Percentiles rank a stretch among this genome's conserved stretches.
These are phyloP conservation scores for Caenorhabditis wallacei DNA, from an alignment of 2,888 invertebrate genomes.

Conservation along the genomic window DNA sequence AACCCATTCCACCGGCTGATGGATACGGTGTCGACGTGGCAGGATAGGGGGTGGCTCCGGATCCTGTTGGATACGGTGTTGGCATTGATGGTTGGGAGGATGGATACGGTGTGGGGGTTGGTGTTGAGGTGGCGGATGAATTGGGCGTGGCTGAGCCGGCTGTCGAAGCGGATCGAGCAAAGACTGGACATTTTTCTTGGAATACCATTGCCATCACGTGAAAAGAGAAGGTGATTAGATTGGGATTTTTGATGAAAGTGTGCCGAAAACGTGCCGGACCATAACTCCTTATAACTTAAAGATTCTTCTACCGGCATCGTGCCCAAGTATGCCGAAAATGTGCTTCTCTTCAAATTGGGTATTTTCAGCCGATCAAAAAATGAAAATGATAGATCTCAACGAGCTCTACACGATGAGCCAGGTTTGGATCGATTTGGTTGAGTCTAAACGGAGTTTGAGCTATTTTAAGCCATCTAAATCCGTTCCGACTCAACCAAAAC, in stretches of 20 bases:
- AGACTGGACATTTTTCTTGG: constrained; percentile 95
- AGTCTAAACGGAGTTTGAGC: too few species aligned
- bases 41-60: constrained; percentile 64
- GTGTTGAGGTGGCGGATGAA: constrained; percentile 60
- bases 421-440: too few species aligned
- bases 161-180: constrained; percentile 76
- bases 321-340: too few species aligned
- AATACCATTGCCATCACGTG: constrained; percentile 92
- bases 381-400: too few species aligned
- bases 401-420: too few species aligned
- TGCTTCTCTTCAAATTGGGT: too few species aligned
- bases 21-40: constrained; percentile 68
- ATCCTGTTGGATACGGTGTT: constrained; percentile 65
- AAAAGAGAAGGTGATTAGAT: constrained; percentile 49
- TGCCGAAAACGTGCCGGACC: too few species aligned
- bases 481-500: too few species aligned
- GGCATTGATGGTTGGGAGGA: constrained; percentile 63
- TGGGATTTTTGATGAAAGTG: neutral
- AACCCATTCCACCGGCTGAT: constrained; percentile 51
- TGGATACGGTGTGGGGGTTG: constrained; percentile 82
- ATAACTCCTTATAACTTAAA: too few species aligned
- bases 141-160: constrained; percentile 15
- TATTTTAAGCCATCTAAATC: too few species aligned
- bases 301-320: too few species aligned
- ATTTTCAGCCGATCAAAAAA: too few species aligned